phyloP scores from a whole-genome alignment of 2,113 vertebrate genomes.

The Brienomyrus longianalis region DNA sequence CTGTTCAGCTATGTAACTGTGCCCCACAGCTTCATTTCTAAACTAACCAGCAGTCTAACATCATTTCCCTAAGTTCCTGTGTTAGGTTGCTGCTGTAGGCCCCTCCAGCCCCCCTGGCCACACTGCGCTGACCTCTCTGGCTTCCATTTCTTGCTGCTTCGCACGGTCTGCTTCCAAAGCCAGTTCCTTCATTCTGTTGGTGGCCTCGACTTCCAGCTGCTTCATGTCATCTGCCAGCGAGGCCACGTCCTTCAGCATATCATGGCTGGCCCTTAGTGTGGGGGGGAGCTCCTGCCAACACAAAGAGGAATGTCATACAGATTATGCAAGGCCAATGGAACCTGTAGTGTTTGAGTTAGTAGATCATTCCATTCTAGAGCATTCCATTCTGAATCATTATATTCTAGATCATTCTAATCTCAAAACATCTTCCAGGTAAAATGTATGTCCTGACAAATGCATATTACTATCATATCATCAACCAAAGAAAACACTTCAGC shows the following conservation, averaged over 20 bases:
- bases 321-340: not conserved
- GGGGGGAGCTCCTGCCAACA: slow-evolving; percentile 27
- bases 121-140: slow-evolving; percentile 41
- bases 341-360: not conserved
- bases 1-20: not conserved
- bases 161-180: not conserved
- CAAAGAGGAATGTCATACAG: not conserved
- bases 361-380: not conserved
- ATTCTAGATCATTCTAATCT: not conserved
- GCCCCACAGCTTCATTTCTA: not conserved
- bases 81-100: not conserved
- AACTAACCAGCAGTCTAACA: not conserved
- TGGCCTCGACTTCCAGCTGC: slow-evolving; percentile 18
- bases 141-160: slow-evolving; percentile 11
- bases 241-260: slow-evolving; percentile 29
- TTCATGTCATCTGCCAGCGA: slow-evolving; percentile 29
- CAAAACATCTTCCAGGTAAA: not conserved
- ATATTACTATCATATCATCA: not conserved
- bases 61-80: not conserved
- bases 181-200: not conserved
- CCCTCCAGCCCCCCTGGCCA: not conserved
- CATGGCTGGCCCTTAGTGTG: slow-evolving; percentile 13
- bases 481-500: not conserved
- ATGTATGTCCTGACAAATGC: not conserved
- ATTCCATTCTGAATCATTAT: not conserved